Percentiles rank a stretch among this genome's conserved stretches.
Evolutionary conservation across 2,113 vertebrate species (phyloP).

Genomic region (Protomyctophum bolini): DNA sequence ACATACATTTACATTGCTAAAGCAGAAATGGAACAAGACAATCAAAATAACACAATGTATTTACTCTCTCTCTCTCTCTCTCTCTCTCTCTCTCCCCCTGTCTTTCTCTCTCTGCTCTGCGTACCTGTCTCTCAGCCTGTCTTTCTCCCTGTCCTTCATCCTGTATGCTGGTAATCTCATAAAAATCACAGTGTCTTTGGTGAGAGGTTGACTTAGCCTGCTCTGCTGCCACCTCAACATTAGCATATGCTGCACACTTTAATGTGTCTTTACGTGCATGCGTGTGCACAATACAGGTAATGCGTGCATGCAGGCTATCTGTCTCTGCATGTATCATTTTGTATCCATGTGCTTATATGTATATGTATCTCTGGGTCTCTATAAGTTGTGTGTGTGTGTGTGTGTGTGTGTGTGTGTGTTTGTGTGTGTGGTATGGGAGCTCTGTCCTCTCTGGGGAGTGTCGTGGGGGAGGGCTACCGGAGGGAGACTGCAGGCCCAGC

Average conservation of each 20-base stretch:
- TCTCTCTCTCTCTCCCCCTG: conserved; percentile 1
- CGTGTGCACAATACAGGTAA: not conserved
- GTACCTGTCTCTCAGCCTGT: no score
- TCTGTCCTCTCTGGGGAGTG: conserved; percentile 57
- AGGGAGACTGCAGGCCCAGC: conserved; percentile 71
- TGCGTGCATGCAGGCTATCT: not conserved
- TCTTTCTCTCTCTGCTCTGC: conserved; percentile 1
- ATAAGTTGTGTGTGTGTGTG: not conserved
- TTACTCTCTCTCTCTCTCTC: conserved; percentile 5
- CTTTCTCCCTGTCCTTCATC: no score
- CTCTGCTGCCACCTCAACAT: conserved; percentile 61
- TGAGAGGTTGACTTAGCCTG: conserved; percentile 68
- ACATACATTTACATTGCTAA: no score
- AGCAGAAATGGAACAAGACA: no score
- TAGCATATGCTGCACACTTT: conserved; percentile 70
- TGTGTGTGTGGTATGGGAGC: conserved; percentile 39
- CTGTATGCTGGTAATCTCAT: conserved; percentile 66
- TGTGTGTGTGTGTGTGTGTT: conserved; percentile 2
- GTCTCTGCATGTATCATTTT: conserved; percentile 4
- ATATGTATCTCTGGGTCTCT: not conserved
- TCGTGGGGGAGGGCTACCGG: conserved; percentile 49
- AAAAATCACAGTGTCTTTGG: conserved; percentile 76
- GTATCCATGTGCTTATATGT: conserved; percentile 11
- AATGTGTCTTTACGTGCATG: conserved; percentile 45
- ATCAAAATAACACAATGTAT: no score